Evolutionary conservation across 2,797 vertebrate genomes (phyloP), one percentile per base, ranked within the genome.

Genomic region (Melanotaenia pygmaea): DNA sequence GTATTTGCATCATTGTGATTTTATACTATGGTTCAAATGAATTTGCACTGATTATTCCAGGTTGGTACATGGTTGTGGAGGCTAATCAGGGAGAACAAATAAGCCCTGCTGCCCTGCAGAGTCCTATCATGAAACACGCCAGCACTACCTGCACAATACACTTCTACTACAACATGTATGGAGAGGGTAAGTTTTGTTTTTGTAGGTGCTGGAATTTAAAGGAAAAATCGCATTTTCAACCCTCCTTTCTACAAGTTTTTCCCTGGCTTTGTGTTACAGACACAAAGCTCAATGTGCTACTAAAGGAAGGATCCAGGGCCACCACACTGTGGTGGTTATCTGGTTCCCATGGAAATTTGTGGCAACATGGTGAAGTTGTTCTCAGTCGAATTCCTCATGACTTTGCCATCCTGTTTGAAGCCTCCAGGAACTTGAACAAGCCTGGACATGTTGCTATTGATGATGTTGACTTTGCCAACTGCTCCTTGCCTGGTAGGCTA

Each of bases 81-180:
- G 67, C 75, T 14, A 10, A 63, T 22, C 38, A 0, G 5, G 89
- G 91, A 16, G 76, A 74, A 1, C 56, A 83, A n/a, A 84, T 92
- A 38, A 93, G 87, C 66, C 88, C 91, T 45, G 93, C 94, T 45
- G 71, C 76, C 7, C 28, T 95, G 34, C 89, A 91, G 74, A 93
- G 94, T 86, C 88, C 89, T 8, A 40, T 26, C 53, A 93, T 94
- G 92, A 82, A 64, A 66, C 83, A 94, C 67, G 81, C 93, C 82
- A 91, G 92, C 59, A 4, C 83, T 50, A 79, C 76, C 61, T 95
- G 94, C 82, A 88, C 84, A 11, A 75, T 95, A 2, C 88, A 91
- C 64, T 95, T 95, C 82, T 92, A 93, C 80, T 94, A 94, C 86
- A 94, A 92, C 79, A 91, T 93, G 86, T 82, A 82, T 66, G 92